Evolutionary conservation across 2,888 invertebrate genomes (phyloP), one percentile per base, ranked within the genome.

Genomic region (Himalopsyche anomala): DNA sequence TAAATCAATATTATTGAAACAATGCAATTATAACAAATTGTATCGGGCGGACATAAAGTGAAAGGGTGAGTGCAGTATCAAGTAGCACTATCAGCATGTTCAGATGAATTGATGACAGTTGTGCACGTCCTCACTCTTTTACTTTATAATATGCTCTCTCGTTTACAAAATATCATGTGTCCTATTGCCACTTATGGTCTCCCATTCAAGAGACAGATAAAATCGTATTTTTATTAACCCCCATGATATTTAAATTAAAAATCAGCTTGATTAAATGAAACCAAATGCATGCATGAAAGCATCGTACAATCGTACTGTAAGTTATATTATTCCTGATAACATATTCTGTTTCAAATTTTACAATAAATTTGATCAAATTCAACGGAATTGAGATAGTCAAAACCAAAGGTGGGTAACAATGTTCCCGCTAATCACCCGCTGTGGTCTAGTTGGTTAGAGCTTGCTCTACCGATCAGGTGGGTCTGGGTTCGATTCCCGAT

Each of bases 41-140:
- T 84, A 84, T 40, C 40, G 17, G 80, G 56, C 79, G 38, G 38
- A 40, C 55, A 84, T 56, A 51, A 62, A 54, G 84, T 84, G 15
- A 84, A 55, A 84, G 84, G 80, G 84, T 51, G 69, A 62, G 11
- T 62, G n/a, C 54, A 19, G 54, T 84, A 84, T 84, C 84, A 56
- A 79, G 40, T 84, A 36, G 9, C 80, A 19, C n/a, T 15, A 42
- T 82, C n/a, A n/a, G n/a, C n/a, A n/a, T n/a, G n/a, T 62, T 62
- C 62, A 87, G 87, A 87, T 84, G 87, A 87, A 87, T 86, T 82
- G 80, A 74, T 79, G 84, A 85, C 62, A 82, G 86, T 82, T 81
- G 85, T 69, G 19, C 62, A 62, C 4, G 87, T 85, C 69, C 80
- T 85, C 84, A 82, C 82, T 87, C 85, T 84, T 84, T 87, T 87